Evolutionary conservation across 2,113 vertebrate species (phyloP), one percentile per base, ranked within the genome.

Genomic region (Macaca nemestrina): DNA sequence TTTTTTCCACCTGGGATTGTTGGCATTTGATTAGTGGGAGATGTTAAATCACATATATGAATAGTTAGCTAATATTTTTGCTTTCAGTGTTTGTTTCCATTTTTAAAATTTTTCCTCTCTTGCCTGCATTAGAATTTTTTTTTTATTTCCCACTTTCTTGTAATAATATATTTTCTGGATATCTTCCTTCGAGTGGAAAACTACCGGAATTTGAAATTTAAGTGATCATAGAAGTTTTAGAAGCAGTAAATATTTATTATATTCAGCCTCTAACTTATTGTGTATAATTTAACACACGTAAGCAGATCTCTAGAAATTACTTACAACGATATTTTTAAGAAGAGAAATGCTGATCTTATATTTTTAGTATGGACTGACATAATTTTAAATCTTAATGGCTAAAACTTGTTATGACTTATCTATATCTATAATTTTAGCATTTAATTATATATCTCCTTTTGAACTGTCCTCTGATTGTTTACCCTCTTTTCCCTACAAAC

Each of bases 211-310:
- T 95, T 97, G 14, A 96, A 94, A 92, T 76, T 64, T 38, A 95
- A 75, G 27, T 76, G 55, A 87, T 85, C 84, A 4, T 61, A 40
- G 50, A 87, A 75, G 32, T 84, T 90, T 95, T 85, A 88, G 70
- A 97, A 98, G 16, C 38, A 55, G 40, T 43, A 89, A 89, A 93
- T 96, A 68, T 81, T 94, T 73, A 35, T 93, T 83, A 94, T 89
- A 57, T 81, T 87, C 20, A 75, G 11, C 16, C 30, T 97, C 79
- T 96, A n/a, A 91, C 67, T 93, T 89, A 23, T 85, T 93, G 13
- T 32, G 6, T 90, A 5, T 85, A 73, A 38, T 72, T 83, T 32
- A 25, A 70, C 32, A 35, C 10, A 70, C 8, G 35, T 88, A 94
- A 93, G 38, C 18, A 50, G 38, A 70, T 78, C 43, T 94, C 93